Conservation (phyloP, 2,113 vertebrate genomes). For the Lucifuga dentata region DNA sequence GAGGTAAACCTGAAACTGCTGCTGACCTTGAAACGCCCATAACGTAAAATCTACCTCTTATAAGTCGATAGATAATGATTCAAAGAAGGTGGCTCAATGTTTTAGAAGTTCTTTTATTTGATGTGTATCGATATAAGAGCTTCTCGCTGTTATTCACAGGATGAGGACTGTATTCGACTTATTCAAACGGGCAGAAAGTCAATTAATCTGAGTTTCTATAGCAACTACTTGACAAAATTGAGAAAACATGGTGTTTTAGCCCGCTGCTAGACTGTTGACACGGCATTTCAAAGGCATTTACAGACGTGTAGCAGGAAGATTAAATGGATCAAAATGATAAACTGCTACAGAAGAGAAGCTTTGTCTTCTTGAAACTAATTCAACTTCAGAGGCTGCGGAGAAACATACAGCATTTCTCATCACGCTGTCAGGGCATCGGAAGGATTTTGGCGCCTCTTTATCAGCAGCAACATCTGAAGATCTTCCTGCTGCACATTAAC, state of each 20-base stretch:
- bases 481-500: no score
- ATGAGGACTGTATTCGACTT: neutral
- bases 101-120: constrained; percentile 35
- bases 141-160: constrained; percentile 11
- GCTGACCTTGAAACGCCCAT: constrained; percentile 72
- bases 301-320: constrained; percentile 44
- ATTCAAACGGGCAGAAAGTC: constrained; percentile 4
- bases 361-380: constrained; percentile 36
- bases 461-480: constrained; percentile 13
- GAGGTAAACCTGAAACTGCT: constrained; percentile 58
- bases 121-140: constrained; percentile 6
- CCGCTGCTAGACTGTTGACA: constrained; percentile 17
- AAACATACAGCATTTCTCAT: constrained; percentile 30
- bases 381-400: constrained; percentile 24
- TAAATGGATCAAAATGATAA: constrained; percentile 45
- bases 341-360: constrained; percentile 20
- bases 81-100: constrained; percentile 35
- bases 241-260: constrained; percentile 21
- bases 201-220: constrained; percentile 56
- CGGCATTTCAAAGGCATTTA: constrained; percentile 53
- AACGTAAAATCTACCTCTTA: constrained; percentile 71
- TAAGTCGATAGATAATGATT: constrained; percentile 77
- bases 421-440: neutral
- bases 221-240: constrained; percentile 46
- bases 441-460: constrained; percentile 7